A percentile compares a stretch with the other conserved stretches of the same genome.
Conservation (phyloP, 1,140 invertebrate genomes). For the Eumeta japonica region DNA sequence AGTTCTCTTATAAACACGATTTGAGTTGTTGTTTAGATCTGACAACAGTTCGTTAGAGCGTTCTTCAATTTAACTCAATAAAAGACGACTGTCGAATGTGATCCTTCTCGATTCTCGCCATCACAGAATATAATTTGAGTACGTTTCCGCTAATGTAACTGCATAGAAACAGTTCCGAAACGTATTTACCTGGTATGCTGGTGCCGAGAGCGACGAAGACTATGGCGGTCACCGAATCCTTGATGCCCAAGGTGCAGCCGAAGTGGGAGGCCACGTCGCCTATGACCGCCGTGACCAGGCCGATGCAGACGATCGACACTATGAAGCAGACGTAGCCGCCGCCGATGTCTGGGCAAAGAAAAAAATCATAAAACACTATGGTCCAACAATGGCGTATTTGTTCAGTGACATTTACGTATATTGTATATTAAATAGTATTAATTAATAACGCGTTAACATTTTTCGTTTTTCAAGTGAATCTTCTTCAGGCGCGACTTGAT, state of each 20-base stretch:
- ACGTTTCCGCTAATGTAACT: no score
- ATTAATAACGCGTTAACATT: no score
- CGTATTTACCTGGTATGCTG: slow-evolving; percentile 84
- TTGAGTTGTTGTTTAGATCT: no score
- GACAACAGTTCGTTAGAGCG: no score
- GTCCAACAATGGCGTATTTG: neutral
- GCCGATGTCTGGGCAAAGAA: slow-evolving; percentile 31
- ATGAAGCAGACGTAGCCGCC: slow-evolving; percentile 94
- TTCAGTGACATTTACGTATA: neutral
- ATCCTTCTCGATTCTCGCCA: no score
- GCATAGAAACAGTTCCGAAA: neutral
- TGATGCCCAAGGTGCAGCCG: slow-evolving; percentile 94
- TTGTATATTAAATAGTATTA: no score
- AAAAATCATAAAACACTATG: neutral
- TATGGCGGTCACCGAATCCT: slow-evolving; percentile 95
- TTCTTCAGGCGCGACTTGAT: no score
- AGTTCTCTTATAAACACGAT: no score
- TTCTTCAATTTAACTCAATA: no score
- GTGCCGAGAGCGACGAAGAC: slow-evolving; percentile 95
- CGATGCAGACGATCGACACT: slow-evolving; percentile 90
- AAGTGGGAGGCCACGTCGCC: slow-evolving; percentile 96
- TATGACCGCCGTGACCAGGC: slow-evolving; percentile 91
- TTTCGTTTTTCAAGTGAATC: no score
- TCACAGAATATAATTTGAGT: no score
- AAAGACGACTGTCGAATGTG: no score